A percentile compares a stretch with the other conserved stretches of the same genome.
Conservation (phyloP, 2,888 invertebrate species). For the Caenorhabditis panamensis region DNA sequence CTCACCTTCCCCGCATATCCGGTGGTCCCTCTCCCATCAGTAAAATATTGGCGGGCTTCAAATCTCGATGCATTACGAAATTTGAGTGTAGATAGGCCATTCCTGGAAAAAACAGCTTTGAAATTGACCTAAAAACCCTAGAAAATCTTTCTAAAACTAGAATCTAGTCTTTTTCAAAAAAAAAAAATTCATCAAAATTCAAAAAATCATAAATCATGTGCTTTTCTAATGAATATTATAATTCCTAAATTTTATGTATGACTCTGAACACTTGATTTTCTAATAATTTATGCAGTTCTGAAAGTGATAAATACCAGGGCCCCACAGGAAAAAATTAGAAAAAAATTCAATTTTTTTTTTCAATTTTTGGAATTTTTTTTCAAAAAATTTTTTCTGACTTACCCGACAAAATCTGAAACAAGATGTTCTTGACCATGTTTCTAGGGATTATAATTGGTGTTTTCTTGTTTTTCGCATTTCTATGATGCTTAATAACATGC, state of each 20-base stretch:
- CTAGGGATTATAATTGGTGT: conserved; percentile 70
- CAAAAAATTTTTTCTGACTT: neutral
- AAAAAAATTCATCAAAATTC: too few species aligned
- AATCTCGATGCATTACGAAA: conserved; percentile 94
- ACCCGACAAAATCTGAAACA: conserved; percentile 94
- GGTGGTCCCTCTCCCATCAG: conserved; percentile 97
- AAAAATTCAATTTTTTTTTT: too few species aligned
- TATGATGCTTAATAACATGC: conserved; percentile 99
- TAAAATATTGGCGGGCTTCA: conserved; percentile 95
- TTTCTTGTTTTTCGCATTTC: conserved; percentile 88
- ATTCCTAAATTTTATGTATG: too few species aligned
- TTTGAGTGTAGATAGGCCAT: conserved; percentile 99
- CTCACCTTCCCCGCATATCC: conserved; percentile 88
- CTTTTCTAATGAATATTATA: too few species aligned
- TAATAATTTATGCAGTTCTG: too few species aligned
- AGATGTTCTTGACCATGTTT: conserved; percentile 93
- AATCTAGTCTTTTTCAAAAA: too few species aligned
- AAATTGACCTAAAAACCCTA: too few species aligned
- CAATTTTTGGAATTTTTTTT: neutral
- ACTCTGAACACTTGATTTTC: too few species aligned
- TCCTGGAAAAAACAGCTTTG: conserved; percentile 49
- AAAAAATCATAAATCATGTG: too few species aligned
- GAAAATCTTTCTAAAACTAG: too few species aligned
- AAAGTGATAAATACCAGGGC: too few species aligned
- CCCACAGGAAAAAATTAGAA: too few species aligned